phyloP scores from a whole-genome alignment of 2,797 vertebrate genomes.

The Anguilla marmorata region DNA sequence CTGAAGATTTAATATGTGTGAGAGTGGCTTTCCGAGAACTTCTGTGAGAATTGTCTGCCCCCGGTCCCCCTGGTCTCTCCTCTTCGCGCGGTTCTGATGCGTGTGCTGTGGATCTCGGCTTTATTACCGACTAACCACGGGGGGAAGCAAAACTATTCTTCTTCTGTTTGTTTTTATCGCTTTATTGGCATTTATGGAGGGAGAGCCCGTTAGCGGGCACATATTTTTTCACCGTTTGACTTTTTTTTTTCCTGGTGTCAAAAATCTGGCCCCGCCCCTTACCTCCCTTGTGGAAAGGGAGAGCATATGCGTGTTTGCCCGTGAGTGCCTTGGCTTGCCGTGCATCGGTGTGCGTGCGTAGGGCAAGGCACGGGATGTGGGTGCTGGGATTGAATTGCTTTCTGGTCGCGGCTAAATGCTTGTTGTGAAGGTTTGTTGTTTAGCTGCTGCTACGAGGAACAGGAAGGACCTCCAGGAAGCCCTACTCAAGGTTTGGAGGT shows the following conservation, averaged over 20 bases:
- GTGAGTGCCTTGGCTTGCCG: conserved; percentile 7
- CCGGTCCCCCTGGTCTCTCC: neutral
- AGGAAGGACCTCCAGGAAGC: neutral
- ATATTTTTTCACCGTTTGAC: neutral
- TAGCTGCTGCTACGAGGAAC: neutral
- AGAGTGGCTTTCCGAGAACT: neutral
- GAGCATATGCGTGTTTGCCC: neutral
- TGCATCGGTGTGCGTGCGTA: conserved; percentile 34
- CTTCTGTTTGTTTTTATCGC: neutral
- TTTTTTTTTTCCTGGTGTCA: neutral
- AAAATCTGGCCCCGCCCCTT: neutral
- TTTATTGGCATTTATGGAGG: neutral
- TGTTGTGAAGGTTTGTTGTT: neutral
- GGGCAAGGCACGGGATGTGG: conserved; percentile 21
- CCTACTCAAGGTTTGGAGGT: neutral
- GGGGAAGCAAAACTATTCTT: neutral
- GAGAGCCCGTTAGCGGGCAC: neutral
- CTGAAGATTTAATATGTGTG: conserved; percentile 5
- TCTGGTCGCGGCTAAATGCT: neutral
- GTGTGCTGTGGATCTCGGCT: neutral
- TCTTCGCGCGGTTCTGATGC: neutral
- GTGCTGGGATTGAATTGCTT: conserved; percentile 40
- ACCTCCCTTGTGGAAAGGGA: neutral
- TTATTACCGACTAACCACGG: neutral
- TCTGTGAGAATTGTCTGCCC: neutral